Percentiles rank a stretch among this genome's conserved stretches.
phyloP scores from a whole-genome alignment of 53 echinoderm and acorn worm genomes.

The Antedon mediterranea region DNA sequence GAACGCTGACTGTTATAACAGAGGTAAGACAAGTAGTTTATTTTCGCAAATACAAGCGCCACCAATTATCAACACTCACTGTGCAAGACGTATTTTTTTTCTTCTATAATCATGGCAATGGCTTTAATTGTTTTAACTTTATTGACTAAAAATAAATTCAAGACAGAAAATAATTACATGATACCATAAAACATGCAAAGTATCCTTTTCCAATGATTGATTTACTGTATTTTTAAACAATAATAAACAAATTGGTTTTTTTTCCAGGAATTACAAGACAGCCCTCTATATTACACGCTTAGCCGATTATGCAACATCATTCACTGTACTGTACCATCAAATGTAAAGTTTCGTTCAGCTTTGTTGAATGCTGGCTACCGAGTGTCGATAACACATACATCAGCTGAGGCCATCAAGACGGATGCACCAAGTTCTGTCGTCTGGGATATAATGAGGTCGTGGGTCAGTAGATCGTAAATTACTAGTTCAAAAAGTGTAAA shows the following conservation, averaged over 20 bases:
- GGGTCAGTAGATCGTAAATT: slow-evolving; percentile 36
- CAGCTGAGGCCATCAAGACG: slow-evolving; percentile 79
- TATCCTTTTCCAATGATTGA: no score
- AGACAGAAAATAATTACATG: no score
- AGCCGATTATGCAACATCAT: slow-evolving; percentile 66
- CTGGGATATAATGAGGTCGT: slow-evolving; percentile 85
- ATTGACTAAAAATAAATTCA: background rate
- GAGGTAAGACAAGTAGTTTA: slow-evolving; percentile 32
- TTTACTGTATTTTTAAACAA: no score
- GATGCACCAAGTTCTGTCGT: slow-evolving; percentile 65
- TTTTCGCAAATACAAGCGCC: no score
- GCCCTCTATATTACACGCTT: slow-evolving; percentile 67
- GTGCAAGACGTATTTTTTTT: no score
- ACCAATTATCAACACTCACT: no score
- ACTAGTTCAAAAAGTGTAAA: background rate
- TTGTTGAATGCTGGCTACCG: slow-evolving; percentile 87
- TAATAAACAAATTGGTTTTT: background rate
- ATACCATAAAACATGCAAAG: no score
- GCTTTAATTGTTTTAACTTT: no score
- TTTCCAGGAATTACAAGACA: slow-evolving; percentile 60
- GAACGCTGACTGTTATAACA: slow-evolving; percentile 56
- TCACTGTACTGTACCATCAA: slow-evolving; percentile 51
- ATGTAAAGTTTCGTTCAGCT: slow-evolving; percentile 69
- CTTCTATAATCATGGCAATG: no score
- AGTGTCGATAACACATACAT: slow-evolving; percentile 73